Evolutionary conservation across 2,113 vertebrate species (phyloP).

Genomic region (Scopus umbretta): DNA sequence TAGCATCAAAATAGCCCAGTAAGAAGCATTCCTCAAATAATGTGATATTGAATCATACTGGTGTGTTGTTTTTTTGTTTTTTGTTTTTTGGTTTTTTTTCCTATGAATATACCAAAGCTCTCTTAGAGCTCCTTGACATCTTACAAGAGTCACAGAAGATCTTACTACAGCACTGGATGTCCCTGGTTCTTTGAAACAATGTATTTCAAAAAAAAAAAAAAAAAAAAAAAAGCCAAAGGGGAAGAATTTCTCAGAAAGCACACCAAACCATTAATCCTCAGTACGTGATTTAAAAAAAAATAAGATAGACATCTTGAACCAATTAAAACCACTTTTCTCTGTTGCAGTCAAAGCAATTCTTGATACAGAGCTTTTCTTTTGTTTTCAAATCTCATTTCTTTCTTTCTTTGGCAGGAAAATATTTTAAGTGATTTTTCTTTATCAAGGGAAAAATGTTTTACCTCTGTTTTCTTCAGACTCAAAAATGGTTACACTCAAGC

Average conservation of each 20-base stretch:
- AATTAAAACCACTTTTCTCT: slow-evolving; percentile 15
- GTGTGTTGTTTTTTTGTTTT: too few species aligned
- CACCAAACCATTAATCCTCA: neutral
- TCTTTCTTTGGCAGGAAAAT: neutral
- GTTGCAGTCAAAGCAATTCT: neutral
- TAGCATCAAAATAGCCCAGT: neutral
- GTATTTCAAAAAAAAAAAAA: neutral
- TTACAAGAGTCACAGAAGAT: neutral
- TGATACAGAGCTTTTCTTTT: neutral
- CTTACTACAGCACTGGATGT: neutral
- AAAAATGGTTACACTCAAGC: neutral
- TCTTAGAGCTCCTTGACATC: neutral
- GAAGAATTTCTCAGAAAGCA: neutral
- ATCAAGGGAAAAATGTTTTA: neutral
- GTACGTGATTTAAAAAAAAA: neutral
- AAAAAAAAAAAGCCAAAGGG: neutral
- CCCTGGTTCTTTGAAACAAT: neutral
- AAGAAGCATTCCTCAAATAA: neutral
- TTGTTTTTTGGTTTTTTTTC: neutral
- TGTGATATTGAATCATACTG: neutral
- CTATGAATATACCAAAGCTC: neutral
- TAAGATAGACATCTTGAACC: neutral
- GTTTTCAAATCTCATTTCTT: neutral
- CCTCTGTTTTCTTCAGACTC: neutral
- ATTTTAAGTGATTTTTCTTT: neutral